These are phyloP conservation scores for Ecliptopera silaceata DNA, from an alignment of 2,888 invertebrate genomes.

Conservation along the genomic window DNA sequence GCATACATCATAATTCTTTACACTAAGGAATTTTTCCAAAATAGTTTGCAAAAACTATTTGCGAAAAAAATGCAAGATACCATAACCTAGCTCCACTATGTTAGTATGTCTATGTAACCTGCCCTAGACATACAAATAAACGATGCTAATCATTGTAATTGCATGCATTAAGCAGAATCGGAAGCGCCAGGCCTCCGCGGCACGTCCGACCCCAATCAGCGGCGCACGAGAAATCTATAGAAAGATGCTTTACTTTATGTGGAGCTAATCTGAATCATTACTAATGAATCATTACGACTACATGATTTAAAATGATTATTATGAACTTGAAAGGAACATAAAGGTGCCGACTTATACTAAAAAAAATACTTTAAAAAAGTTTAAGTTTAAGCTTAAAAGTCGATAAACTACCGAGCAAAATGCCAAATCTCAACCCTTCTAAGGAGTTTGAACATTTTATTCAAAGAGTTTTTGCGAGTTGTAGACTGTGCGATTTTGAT, in stretches of 20 bases:
- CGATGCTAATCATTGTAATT: conserved; percentile 9
- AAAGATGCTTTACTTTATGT: conserved; percentile 23
- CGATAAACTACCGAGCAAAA: no score
- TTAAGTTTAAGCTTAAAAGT: no score
- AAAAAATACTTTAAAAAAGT: no score
- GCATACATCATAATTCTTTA: no score
- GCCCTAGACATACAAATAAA: conserved; percentile 15
- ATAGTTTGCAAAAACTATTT: no score
- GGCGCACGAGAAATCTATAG: conserved; percentile 25
- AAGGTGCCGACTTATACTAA: background rate
- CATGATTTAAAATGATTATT: background rate
- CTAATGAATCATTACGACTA: background rate
- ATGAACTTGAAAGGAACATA: background rate
- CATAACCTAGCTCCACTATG: no score
- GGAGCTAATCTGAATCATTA: conserved; percentile 9
- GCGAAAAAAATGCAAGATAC: no score
- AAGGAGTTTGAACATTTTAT: no score
- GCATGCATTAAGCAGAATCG: conserved; percentile 19
- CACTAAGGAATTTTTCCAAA: no score
- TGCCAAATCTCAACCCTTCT: no score
- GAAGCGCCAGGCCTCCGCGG: conserved; percentile 29
- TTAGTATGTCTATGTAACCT: background rate
- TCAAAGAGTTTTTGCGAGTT: no score
- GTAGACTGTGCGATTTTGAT: no score
- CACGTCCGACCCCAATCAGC: conserved; percentile 30